Evolutionary conservation across 2,113 vertebrate species (phyloP).

Genomic region (Cyprinodon tularosa): DNA sequence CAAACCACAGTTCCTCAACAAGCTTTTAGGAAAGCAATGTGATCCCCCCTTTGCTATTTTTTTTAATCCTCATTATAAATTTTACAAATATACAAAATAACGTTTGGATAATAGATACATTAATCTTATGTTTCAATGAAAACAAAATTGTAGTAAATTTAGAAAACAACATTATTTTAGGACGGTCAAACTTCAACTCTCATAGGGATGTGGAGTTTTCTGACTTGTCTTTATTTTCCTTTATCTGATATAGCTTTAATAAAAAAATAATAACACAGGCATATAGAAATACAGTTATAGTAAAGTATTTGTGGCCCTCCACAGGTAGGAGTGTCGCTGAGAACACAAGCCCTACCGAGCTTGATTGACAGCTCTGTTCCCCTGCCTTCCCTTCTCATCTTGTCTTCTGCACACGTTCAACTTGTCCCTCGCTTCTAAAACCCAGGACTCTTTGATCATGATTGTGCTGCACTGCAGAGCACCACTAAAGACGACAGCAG

Average conservation of each 20-base stretch:
- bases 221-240: not conserved
- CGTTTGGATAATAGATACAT: not conserved
- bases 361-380: slow-evolving; percentile 54
- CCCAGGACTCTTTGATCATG: slow-evolving; percentile 72
- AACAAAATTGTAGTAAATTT: no score
- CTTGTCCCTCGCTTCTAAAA: slow-evolving; percentile 69
- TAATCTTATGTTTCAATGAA: no score
- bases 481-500: slow-evolving; percentile 49
- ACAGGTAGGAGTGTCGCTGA: slow-evolving; percentile 23
- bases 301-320: slow-evolving; percentile 25
- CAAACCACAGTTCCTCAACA: slow-evolving; percentile 13
- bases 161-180: not conserved
- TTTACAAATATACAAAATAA: not conserved
- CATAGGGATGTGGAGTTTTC: not conserved
- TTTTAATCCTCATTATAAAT: not conserved
- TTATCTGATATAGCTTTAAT: not conserved
- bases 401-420: slow-evolving; percentile 56
- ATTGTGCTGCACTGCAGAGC: slow-evolving; percentile 69
- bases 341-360: slow-evolving; percentile 28
- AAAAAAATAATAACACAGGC: not conserved
- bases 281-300: not conserved
- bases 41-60: not conserved
- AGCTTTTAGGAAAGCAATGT: slow-evolving; percentile 18
- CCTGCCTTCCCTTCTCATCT: slow-evolving; percentile 51
- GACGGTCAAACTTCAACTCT: not conserved